Evolutionary conservation across 2,888 invertebrate genomes (phyloP).

Genomic region (Caenorhabditis sulstoni): DNA sequence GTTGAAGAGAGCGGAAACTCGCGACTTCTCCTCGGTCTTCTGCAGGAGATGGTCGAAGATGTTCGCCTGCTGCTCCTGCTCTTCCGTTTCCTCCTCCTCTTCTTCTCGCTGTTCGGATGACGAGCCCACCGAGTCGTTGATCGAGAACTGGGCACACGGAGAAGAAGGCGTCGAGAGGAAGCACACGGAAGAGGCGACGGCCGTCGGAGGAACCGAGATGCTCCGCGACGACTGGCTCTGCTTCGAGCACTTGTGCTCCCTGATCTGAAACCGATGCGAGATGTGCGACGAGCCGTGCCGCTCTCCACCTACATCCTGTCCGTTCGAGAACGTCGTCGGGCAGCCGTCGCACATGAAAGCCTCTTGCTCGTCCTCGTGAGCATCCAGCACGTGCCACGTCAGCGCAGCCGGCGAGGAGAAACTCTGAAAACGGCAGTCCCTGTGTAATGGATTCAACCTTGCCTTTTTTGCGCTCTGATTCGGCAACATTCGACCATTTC

Average conservation of each 20-base stretch:
- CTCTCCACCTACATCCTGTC: constrained; percentile 58
- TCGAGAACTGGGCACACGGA: constrained; percentile 52
- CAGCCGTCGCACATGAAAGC: constrained; percentile 66
- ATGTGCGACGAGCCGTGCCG: not conserved
- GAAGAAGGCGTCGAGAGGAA: constrained; percentile 45
- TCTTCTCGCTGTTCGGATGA: constrained; percentile 35
- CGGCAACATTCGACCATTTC: constrained; percentile 34
- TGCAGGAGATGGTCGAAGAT: constrained; percentile 27
- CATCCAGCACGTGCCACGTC: constrained; percentile 68
- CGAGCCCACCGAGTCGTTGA: constrained; percentile 50
- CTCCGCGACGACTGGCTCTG: constrained; percentile 12
- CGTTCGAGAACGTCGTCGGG: constrained; percentile 53
- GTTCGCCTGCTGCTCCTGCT: constrained; percentile 9
- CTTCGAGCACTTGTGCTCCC: constrained; percentile 58
- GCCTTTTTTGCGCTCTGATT: constrained; percentile 14
- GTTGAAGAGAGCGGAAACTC: constrained; percentile 22
- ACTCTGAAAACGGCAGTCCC: constrained; percentile 55
- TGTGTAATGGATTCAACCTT: not conserved
- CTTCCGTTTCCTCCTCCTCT: constrained; percentile 44
- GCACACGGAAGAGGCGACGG: constrained; percentile 24
- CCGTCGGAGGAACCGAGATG: constrained; percentile 36
- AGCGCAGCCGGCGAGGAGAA: constrained; percentile 65
- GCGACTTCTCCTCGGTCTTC: constrained; percentile 23
- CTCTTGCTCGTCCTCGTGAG: constrained; percentile 64
- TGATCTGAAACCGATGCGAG: constrained; percentile 45